These are phyloP conservation scores for Telmatherina bonti DNA, from an alignment of 2,797 vertebrate genomes.

Conservation along the genomic window DNA sequence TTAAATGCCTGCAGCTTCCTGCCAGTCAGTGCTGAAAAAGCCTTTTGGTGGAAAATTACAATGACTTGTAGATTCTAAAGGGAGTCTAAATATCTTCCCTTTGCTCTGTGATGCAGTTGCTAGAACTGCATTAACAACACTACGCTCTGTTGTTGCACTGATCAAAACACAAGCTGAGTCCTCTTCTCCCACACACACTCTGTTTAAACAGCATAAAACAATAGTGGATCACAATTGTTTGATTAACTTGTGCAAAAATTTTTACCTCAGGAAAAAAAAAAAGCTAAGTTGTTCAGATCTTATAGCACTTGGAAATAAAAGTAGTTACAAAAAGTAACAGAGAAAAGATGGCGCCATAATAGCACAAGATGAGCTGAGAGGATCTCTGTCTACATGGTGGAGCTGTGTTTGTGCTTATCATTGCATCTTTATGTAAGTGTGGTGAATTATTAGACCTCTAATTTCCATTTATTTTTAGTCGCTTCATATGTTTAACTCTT, in stretches of 20 bases:
- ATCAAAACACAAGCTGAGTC: background rate
- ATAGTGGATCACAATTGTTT: background rate
- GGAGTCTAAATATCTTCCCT: background rate
- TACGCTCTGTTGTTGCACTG: too few relatives aligned
- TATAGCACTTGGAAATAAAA: too few relatives aligned
- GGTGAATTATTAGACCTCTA: too few relatives aligned
- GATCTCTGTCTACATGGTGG: too few relatives aligned
- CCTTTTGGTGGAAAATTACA: background rate
- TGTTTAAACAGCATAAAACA: too few relatives aligned
- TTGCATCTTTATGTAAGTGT: background rate
- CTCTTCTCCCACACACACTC: background rate
- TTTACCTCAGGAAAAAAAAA: background rate
- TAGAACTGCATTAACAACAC: background rate
- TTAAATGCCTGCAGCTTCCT: background rate
- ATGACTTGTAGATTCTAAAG: background rate
- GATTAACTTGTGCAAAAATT: too few relatives aligned
- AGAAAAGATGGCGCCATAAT: too few relatives aligned
- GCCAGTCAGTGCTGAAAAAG: background rate
- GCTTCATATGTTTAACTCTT: conserved; percentile 9
- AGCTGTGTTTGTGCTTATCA: background rate
- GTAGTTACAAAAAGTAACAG: too few relatives aligned
- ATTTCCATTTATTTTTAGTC: background rate
- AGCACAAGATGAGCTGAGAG: background rate
- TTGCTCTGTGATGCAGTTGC: background rate
- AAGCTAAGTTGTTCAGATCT: background rate